Percentiles rank a stretch among this genome's conserved stretches.
These are phyloP conservation scores for Drosophila nasuta DNA, from an alignment of 1,140 invertebrate genomes.

Conservation along the genomic window DNA sequence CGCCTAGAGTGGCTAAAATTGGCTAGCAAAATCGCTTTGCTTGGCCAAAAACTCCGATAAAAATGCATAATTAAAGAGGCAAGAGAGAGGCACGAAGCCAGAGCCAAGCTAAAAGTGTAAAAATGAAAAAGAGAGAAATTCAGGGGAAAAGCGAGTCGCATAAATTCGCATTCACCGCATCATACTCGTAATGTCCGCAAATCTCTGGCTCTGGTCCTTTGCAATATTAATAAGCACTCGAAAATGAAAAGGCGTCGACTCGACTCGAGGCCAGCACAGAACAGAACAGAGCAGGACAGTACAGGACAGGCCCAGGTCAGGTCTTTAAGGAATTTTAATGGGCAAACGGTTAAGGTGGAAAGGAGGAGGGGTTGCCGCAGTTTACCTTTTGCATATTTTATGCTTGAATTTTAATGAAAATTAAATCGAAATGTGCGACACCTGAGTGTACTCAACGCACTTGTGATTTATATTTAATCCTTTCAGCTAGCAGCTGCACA, in stretches of 20 bases:
- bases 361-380: constrained; percentile 50
- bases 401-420: constrained; percentile 82
- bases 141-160: constrained; percentile 42
- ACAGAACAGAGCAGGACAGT: constrained; percentile 14
- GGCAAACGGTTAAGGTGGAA: constrained; percentile 55
- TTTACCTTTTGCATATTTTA: constrained; percentile 82
- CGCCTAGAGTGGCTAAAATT: constrained; percentile 55
- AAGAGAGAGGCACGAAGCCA: constrained; percentile 13
- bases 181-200: constrained; percentile 76
- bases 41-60: constrained; percentile 58
- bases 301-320: constrained; percentile 20
- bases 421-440: constrained; percentile 83
- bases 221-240: constrained; percentile 83
- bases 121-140: neutral
- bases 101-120: constrained; percentile 15
- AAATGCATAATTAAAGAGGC: constrained; percentile 79
- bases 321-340: constrained; percentile 83
- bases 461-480: constrained; percentile 76
- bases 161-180: constrained; percentile 80
- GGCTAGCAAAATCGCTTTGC: constrained; percentile 50
- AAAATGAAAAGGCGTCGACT: constrained; percentile 78
- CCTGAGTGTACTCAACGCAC: constrained; percentile 59
- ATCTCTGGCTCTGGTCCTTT: constrained; percentile 67
- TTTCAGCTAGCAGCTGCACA: constrained; percentile 46
- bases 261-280: constrained; percentile 12